These are phyloP conservation scores for Fragum whitleyi DNA, from an alignment of 2,888 invertebrate species.

Conservation along the genomic window DNA sequence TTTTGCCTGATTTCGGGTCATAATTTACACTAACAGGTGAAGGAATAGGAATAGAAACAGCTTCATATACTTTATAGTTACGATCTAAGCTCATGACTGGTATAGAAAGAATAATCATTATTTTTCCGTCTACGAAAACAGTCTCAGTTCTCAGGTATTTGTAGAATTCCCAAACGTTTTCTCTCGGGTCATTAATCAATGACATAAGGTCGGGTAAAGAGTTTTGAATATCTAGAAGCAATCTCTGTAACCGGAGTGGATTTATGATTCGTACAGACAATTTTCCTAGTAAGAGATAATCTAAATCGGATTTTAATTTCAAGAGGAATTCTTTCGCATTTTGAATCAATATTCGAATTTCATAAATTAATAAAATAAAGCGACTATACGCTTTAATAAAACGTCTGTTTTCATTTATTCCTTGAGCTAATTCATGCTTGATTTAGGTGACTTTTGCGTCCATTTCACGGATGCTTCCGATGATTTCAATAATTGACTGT, in stretches of 20 bases:
- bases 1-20: not conserved
- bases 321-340: too few relatives aligned
- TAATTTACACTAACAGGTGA: not conserved
- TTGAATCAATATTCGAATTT: too few relatives aligned
- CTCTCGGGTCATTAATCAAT: conserved; percentile 1
- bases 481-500: not conserved
- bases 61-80: not conserved
- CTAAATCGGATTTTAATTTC: too few relatives aligned
- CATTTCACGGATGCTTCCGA: not conserved
- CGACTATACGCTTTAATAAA: too few relatives aligned
- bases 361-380: too few relatives aligned
- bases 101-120: not conserved
- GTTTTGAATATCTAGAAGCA: not conserved
- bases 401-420: too few relatives aligned
- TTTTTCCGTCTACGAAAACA: not conserved
- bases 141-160: not conserved
- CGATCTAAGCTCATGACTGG: not conserved
- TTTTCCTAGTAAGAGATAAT: too few relatives aligned
- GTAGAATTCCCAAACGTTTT: not conserved
- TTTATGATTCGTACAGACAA: not conserved
- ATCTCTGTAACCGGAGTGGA: not conserved
- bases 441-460: too few relatives aligned
- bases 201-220: not conserved
- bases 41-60: not conserved
- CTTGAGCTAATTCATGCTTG: too few relatives aligned